These are phyloP conservation scores for Tridacna crocea DNA, from an alignment of 2,888 invertebrate genomes.

Conservation along the genomic window DNA sequence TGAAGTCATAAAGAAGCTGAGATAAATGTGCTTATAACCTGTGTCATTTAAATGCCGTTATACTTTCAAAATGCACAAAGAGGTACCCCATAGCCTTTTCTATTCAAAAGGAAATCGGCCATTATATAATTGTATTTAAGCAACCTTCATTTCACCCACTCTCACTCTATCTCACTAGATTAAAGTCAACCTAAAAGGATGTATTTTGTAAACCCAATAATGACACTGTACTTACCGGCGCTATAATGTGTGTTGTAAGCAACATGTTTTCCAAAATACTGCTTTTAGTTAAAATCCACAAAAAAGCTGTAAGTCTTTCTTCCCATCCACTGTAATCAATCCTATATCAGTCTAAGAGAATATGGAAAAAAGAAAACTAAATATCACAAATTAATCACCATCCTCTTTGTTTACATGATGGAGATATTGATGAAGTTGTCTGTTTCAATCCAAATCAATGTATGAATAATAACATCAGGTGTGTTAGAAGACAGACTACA, in stretches of 20 bases:
- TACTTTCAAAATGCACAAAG: too few species aligned
- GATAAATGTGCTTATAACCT: too few species aligned
- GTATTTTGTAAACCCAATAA: neutral
- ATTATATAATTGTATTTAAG: neutral
- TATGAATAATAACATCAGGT: slow-evolving; percentile 21
- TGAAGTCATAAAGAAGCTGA: too few species aligned
- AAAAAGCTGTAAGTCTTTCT: neutral
- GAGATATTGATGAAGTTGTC: slow-evolving; percentile 23
- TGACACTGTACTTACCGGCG: slow-evolving; percentile 15
- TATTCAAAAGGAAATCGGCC: neutral
- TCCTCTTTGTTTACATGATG: slow-evolving; percentile 21
- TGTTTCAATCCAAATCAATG: slow-evolving; percentile 23
- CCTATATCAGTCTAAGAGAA: neutral
- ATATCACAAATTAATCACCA: slow-evolving; percentile 21
- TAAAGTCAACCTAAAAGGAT: slow-evolving; percentile 6
- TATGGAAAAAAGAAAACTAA: slow-evolving; percentile 8
- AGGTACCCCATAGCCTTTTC: neutral
- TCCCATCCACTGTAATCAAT: slow-evolving; percentile 16
- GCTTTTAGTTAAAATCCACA: slow-evolving; percentile 18
- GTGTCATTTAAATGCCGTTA: too few species aligned
- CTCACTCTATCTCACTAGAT: slow-evolving; percentile 16
- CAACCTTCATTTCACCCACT: slow-evolving; percentile 16
- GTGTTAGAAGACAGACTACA: slow-evolving; percentile 14
- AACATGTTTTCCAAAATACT: slow-evolving; percentile 11
- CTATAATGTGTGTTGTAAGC: slow-evolving; percentile 25